Evolutionary conservation across 1,140 invertebrate genomes (phyloP), one percentile per base, ranked within the genome.

Genomic region (Maniola jurtina): DNA sequence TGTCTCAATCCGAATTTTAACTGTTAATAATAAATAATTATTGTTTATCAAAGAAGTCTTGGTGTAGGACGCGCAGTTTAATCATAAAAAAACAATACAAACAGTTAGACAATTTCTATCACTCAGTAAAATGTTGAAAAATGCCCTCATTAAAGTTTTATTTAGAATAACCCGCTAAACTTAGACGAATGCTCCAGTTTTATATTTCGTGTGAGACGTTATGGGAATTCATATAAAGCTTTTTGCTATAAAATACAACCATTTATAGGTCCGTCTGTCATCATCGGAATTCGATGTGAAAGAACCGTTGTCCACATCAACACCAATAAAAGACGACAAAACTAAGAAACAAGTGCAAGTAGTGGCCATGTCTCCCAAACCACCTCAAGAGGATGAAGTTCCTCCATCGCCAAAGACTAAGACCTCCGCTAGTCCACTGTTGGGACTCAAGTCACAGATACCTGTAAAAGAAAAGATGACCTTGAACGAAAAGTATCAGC

Each of bases 341-440:
- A 54, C 38, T 45, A 76, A 75, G 64, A 66, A 77, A 36, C 79
- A 79, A 34, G 91, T 73, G n/a, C 83, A 84, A 38, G 80, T 90
- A 42, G 89, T 90, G 40, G 86, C 80, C 40, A 79, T 88, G 80
- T 88, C 88, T 47, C 88, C 84, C 79, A 92, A 79, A 89, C 70
- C 65, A 42, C 25, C 45, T 6, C 34, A 71, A 45, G 73, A 70
- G 16, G 70, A 66, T 16, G 60, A 67, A 10, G 55, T 64, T 34
- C 36, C 59, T 25, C 52, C 59, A 4, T 67, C 59, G 4, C 52
- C 64, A 35, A 64, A 66, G 40, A 42, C 70, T 64, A 52, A 54
- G 64, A 52, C 73, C 61, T 52, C 77, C 15, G 61, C 67, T 36
- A 66, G 61, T 16, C 68, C 71, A 15, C 6, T 65, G n/a, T 42